A percentile compares a stretch with the other conserved stretches of the same genome.
Evolutionary conservation across 2,797 vertebrate species (phyloP).

Genomic region (Falco peregrinus): DNA sequence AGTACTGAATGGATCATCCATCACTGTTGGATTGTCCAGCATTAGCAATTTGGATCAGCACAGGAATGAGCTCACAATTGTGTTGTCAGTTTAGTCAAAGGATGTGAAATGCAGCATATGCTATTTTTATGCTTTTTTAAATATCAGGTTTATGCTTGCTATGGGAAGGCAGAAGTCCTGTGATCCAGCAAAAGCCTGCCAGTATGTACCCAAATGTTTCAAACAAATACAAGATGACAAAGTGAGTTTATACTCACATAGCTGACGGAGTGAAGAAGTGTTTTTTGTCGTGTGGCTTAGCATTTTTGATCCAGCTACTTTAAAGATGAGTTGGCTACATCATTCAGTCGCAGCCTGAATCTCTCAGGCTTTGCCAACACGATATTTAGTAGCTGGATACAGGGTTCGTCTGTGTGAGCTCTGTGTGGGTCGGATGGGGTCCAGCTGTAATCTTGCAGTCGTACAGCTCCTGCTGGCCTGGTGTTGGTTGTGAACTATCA

Average conservation of each 20-base stretch:
- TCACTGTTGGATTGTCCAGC: neutral
- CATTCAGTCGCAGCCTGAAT: neutral
- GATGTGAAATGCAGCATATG: accelerated
- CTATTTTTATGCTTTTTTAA: neutral
- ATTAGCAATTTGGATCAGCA: neutral
- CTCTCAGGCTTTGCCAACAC: neutral
- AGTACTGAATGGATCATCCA: neutral
- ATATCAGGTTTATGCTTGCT: neutral
- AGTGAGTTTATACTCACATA: neutral
- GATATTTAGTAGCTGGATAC: neutral
- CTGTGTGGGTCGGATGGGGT: neutral
- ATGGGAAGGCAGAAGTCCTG: neutral
- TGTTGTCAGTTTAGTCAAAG: neutral
- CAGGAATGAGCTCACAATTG: neutral
- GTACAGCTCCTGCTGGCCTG: neutral
- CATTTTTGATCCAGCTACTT: neutral
- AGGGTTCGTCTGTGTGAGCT: neutral
- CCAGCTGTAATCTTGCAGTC: neutral
- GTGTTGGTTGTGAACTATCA: neutral
- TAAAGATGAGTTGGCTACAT: neutral
- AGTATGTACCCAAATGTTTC: neutral
- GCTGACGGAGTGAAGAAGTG: neutral
- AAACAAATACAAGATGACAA: neutral
- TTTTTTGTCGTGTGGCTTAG: neutral
- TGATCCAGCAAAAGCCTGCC: neutral